Evolutionary conservation across 2,888 invertebrate genomes (phyloP).

Genomic region (Cephus sareptanus): DNA sequence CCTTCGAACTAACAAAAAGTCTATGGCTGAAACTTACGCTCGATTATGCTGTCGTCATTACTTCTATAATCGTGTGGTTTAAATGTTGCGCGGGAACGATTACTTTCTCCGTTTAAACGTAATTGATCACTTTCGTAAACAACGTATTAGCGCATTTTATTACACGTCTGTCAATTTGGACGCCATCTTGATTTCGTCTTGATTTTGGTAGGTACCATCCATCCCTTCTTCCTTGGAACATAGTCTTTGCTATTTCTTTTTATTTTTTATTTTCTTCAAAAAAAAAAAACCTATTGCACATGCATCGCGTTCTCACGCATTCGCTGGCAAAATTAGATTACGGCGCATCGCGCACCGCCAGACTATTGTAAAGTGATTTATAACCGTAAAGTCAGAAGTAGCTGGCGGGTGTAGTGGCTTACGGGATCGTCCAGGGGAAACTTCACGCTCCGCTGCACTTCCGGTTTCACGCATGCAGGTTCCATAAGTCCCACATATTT

Average conservation of each 20-base stretch:
- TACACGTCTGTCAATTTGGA: not conserved
- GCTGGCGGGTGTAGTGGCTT: not conserved
- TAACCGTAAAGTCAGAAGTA: constrained; percentile 1
- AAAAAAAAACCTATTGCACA: not conserved
- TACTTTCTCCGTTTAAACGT: not conserved
- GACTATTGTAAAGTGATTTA: constrained; percentile 5
- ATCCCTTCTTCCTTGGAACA: not conserved
- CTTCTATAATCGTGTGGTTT: not conserved
- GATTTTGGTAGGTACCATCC: not conserved
- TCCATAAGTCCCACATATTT: not conserved
- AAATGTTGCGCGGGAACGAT: not conserved
- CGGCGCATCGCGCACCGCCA: not conserved
- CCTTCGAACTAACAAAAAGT: not conserved
- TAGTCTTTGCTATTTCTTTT: not conserved
- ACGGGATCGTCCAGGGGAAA: not conserved
- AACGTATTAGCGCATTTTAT: not conserved
- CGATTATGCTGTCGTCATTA: not conserved
- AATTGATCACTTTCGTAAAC: not conserved
- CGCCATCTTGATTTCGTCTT: not conserved
- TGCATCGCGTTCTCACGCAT: not conserved
- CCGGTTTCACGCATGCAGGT: constrained; percentile 14
- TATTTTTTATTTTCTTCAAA: not conserved
- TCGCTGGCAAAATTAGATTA: not conserved
- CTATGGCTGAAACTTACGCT: not conserved
- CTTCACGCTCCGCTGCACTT: constrained; percentile 18